Evolutionary conservation across 2,888 invertebrate genomes (phyloP), one percentile per base, ranked within the genome.

Genomic region (Ophion costatus): DNA sequence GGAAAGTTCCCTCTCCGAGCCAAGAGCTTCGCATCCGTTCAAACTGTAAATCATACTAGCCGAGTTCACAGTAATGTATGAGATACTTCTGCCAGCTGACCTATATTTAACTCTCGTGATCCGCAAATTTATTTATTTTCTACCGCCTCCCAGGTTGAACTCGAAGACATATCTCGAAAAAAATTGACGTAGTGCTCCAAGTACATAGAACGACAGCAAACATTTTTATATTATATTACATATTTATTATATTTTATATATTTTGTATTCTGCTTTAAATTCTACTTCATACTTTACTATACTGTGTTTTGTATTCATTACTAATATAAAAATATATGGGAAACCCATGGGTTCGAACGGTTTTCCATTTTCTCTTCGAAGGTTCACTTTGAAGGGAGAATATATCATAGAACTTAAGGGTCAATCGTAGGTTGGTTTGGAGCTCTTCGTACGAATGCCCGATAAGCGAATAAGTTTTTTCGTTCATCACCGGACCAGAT

Each of bases 401-500:
- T 14, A 4, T 51, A 17, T 14, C 17, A 4, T 38, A 45, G 45
- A 51, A 29, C 6, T 57, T 17, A 14, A 20, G 17, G 9, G 42
- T 17, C 9, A 61, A 45, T 20, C 59, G 20, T 20, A 71, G 33
- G 4, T n/a, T 14, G 11, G 57, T 17, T 24, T 29, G n/a, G 10
- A 57, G 20, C 33, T 29, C 56, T 9, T 73, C 38, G 33, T 73
- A 61, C 59, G 38, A 38, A 59, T 38, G 59, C 33, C 59, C 20
- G 38, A 57, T 38, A 20, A 57, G 45, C n/a, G 66, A 61, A 63
- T 38, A 67, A 80, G 74, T 80, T 73, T 74, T 38, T 17, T 24
- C 80, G 38, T 64, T 66, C 45, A 33, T 22, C 64, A 69, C 38
- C 51, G 38, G 51, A 14, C 59, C 67, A 61, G 73, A 74, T 67